phyloP scores from a whole-genome alignment of 2,797 vertebrate genomes.

The Sarcoramphus papa region DNA sequence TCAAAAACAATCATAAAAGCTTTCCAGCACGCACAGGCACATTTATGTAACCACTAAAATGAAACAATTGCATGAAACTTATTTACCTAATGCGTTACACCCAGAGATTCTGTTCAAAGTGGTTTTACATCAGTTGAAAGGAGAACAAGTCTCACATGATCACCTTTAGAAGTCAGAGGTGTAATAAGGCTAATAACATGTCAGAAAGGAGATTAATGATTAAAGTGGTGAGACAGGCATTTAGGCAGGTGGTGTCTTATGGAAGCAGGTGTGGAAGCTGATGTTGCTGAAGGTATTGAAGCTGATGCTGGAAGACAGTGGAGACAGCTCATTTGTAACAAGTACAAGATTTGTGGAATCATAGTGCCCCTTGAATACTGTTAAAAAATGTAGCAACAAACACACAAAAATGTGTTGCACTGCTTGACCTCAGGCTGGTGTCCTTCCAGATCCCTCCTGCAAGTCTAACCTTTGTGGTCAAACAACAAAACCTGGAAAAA shows the following conservation, averaged over 20 bases:
- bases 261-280: background rate
- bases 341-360: background rate
- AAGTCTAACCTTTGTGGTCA: background rate
- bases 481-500: background rate
- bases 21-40: background rate
- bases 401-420: background rate
- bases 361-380: background rate
- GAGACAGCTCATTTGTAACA: background rate
- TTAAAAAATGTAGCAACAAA: background rate
- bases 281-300: background rate
- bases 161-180: background rate
- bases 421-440: background rate
- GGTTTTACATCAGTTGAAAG: background rate
- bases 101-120: background rate
- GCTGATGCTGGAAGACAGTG: background rate
- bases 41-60: background rate
- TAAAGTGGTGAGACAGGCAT: background rate
- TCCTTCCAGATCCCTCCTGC: background rate
- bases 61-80: background rate
- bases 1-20: background rate
- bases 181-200: background rate
- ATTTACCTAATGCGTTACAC: background rate
- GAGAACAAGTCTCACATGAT: background rate
- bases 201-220: background rate
- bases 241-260: background rate